phyloP scores from a whole-genome alignment of 1,140 invertebrate genomes.

The Aphidius ervi region DNA sequence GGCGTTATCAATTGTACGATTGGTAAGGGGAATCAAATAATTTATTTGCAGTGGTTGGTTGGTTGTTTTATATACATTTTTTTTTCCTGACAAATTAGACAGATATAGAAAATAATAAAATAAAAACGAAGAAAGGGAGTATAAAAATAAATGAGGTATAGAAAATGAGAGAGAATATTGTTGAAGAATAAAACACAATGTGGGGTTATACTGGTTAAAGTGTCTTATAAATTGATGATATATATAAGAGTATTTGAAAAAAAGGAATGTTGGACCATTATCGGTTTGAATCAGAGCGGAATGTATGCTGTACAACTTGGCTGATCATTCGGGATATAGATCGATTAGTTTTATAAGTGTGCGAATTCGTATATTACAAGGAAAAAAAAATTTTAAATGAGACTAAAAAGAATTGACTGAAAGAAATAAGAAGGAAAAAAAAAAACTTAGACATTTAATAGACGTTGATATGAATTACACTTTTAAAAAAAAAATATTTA shows the following conservation, averaged over 20 bases:
- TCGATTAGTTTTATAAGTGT: conserved; percentile 5
- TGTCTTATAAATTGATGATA: conserved; percentile 4
- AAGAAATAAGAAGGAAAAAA: conserved; percentile 9
- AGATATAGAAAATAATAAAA: conserved; percentile 25
- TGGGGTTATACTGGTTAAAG: background rate
- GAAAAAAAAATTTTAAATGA: conserved; percentile 5
- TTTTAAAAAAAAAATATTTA: background rate
- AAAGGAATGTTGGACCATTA: conserved; percentile 20
- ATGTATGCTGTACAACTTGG: conserved; percentile 14
- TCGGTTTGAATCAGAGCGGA: conserved; percentile 23
- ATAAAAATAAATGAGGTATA: background rate
- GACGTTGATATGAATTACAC: too few species aligned
- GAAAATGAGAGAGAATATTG: background rate
- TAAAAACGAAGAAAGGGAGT: conserved; percentile 18
- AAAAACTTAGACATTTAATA: too few species aligned
- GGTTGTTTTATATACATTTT: too few species aligned
- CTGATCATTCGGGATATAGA: conserved; percentile 14
- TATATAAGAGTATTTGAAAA: conserved; percentile 15
- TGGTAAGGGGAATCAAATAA: too few species aligned
- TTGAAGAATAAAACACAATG: conserved; percentile 9
- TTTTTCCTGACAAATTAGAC: conserved; percentile 24
- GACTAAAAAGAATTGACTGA: conserved; percentile 1
- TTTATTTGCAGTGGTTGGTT: too few species aligned
- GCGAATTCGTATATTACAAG: conserved; percentile 6
- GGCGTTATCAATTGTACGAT: too few species aligned